Percentiles rank a stretch among this genome's conserved stretches.
Evolutionary conservation across 2,797 vertebrate species (phyloP).

Genomic region (Rhinichthys osculus): DNA sequence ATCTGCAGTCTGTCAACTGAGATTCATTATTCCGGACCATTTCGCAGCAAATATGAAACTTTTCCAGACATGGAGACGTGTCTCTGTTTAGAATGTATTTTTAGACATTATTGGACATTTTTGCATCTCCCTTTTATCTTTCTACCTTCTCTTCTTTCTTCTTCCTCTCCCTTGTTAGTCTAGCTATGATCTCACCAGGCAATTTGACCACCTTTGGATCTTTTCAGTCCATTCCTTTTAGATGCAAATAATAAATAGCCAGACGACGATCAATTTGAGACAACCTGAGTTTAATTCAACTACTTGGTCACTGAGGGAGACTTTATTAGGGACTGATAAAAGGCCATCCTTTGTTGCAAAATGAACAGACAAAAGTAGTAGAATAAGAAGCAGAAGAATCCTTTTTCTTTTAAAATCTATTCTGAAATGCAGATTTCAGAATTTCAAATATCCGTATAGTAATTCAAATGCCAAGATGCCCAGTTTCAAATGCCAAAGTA

Average conservation of each 20-base stretch:
- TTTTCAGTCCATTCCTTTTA: slow-evolving; percentile 27
- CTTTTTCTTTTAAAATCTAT: slow-evolving; percentile 3
- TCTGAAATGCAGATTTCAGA: slow-evolving; percentile 9
- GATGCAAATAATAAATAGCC: slow-evolving; percentile 48
- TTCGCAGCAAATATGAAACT: slow-evolving; percentile 7
- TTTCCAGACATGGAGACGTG: slow-evolving; percentile 32
- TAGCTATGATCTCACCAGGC: slow-evolving; percentile 44
- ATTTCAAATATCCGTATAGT: slow-evolving; percentile 21
- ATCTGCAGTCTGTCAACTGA: slow-evolving; percentile 11
- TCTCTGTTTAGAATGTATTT: slow-evolving; percentile 31
- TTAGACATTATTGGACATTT: slow-evolving; percentile 38
- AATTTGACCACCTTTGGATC: slow-evolving; percentile 25
- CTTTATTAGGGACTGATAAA: slow-evolving; percentile 36
- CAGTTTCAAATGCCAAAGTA: slow-evolving; percentile 36
- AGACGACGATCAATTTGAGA: slow-evolving; percentile 27
- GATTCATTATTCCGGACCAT: not conserved
- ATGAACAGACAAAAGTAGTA: slow-evolving; percentile 5
- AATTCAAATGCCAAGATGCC: slow-evolving; percentile 44
- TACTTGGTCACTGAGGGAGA: slow-evolving; percentile 35
- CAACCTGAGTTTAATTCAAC: slow-evolving; percentile 42
- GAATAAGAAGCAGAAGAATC: slow-evolving; percentile 2
- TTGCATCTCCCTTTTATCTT: slow-evolving; percentile 38
- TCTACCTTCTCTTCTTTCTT: slow-evolving; percentile 18
- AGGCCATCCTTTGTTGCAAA: slow-evolving; percentile 44
- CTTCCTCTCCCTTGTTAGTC: slow-evolving; percentile 44